phyloP scores from a whole-genome alignment of 2,888 invertebrate species.

The Dolichomitus sp. region DNA sequence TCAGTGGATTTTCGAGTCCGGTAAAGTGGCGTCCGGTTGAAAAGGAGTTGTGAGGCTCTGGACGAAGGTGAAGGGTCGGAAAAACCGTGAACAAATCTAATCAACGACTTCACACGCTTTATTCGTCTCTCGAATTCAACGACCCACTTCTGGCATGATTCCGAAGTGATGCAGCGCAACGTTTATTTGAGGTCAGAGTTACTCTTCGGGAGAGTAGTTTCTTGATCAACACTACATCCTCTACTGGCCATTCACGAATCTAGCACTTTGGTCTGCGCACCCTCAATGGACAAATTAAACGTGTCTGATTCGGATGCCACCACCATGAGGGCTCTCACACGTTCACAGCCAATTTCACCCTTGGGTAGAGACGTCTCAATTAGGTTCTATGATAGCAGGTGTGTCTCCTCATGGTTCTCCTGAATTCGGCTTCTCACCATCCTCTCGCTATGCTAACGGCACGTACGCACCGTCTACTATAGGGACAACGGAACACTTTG shows the following conservation, averaged over 20 bases:
- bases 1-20: slow-evolving; percentile 64
- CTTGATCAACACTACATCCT: slow-evolving; percentile 4
- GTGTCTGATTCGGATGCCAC: slow-evolving; percentile 58
- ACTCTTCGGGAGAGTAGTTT: not conserved
- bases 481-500: not conserved
- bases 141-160: slow-evolving; percentile 5
- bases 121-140: not conserved
- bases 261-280: slow-evolving; percentile 11
- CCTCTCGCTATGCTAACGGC: not conserved
- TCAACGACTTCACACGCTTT: slow-evolving; percentile 14
- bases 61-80: not conserved
- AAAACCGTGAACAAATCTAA: slow-evolving; percentile 40
- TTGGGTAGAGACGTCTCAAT: slow-evolving; percentile 73
- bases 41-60: slow-evolving; percentile 9
- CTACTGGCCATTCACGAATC: slow-evolving; percentile 5
- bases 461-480: slow-evolving; percentile 30
- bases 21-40: slow-evolving; percentile 8
- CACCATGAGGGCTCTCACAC: slow-evolving; percentile 56
- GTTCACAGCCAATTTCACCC: slow-evolving; percentile 75
- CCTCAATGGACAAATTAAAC: slow-evolving; percentile 67
- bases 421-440: not conserved
- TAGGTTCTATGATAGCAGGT: slow-evolving; percentile 69
- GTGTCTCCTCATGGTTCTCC: slow-evolving; percentile 39
- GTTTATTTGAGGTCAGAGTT: slow-evolving; percentile 58
- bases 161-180: slow-evolving; percentile 26